Conservation (phyloP, 2,113 vertebrate species). For the Barnardius zonarius region DNA sequence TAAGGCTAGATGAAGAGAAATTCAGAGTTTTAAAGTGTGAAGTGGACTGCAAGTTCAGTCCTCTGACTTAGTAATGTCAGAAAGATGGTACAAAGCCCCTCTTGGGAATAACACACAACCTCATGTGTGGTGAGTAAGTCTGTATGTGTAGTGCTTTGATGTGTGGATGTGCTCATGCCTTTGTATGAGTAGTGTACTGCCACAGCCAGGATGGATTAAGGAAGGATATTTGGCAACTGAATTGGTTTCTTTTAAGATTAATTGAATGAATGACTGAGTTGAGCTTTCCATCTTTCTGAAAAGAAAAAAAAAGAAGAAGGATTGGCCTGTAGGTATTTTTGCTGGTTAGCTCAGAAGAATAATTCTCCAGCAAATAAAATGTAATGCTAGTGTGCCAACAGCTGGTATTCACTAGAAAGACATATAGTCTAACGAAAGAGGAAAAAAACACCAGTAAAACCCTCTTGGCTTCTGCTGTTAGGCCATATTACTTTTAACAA, state of each 20-base stretch:
- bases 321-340: neutral
- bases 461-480: neutral
- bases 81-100: neutral
- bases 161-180: neutral
- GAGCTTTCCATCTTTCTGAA: neutral
- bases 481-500: neutral
- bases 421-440: neutral
- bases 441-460: fast-evolving
- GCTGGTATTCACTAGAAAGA: neutral
- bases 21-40: neutral
- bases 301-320: neutral
- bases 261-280: neutral
- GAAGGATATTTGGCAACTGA: neutral
- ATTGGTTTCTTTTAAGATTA: neutral
- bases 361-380: neutral
- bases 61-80: neutral
- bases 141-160: neutral
- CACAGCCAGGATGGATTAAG: neutral
- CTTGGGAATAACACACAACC: neutral
- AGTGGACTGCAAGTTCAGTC: neutral
- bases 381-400: neutral
- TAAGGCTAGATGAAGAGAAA: neutral
- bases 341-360: neutral
- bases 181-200: neutral
- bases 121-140: neutral